A percentile compares a stretch with the other conserved stretches of the same genome.
Evolutionary conservation across 2,888 invertebrate genomes (phyloP).

Genomic region (Leucoma salicis): DNA sequence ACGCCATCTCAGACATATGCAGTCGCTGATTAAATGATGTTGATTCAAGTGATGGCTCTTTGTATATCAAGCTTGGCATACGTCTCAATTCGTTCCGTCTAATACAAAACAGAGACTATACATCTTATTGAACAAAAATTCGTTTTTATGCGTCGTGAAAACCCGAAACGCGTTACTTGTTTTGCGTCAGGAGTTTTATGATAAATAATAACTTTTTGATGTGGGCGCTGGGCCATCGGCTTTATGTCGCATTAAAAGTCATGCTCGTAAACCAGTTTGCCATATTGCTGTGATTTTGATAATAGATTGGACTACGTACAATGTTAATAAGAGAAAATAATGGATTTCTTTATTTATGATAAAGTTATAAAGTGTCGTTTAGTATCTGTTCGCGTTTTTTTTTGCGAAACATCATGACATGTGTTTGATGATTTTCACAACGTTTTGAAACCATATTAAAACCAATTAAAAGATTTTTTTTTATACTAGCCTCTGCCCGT

Average conservation of each 20-base stretch:
- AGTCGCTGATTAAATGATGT: no score
- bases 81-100: no score
- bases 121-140: conserved; percentile 35
- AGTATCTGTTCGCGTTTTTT: no score
- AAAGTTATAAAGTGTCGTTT: no score
- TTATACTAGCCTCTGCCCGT: no score
- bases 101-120: conserved; percentile 19
- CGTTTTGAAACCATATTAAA: no score
- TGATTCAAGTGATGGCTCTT: no score
- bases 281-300: conserved; percentile 37
- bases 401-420: no score
- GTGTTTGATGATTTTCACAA: no score
- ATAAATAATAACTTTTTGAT: conserved; percentile 71
- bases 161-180: conserved; percentile 53
- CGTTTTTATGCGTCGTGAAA: conserved; percentile 52
- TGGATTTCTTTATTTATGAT: not conserved
- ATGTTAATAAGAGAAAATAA: conserved; percentile 13
- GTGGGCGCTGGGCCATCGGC: conserved; percentile 39
- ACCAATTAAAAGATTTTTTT: no score
- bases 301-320: conserved; percentile 30
- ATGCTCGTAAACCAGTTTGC: conserved; percentile 42
- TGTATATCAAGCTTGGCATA: no score
- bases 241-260: conserved; percentile 54
- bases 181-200: conserved; percentile 64
- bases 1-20: no score